Evolutionary conservation across 2,113 vertebrate species (phyloP).

Genomic region (Gopherus evgoodei): DNA sequence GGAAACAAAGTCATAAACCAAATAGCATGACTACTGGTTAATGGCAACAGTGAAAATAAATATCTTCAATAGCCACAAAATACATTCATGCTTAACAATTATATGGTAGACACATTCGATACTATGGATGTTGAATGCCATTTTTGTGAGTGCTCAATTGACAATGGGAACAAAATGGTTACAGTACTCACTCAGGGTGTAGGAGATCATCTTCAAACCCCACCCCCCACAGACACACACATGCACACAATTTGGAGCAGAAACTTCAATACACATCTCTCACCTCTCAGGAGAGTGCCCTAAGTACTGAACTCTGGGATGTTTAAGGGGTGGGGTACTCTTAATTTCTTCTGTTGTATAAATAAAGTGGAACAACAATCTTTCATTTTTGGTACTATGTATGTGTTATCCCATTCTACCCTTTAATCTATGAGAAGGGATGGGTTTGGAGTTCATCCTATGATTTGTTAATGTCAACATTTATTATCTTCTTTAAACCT

Average conservation of each 20-base stretch:
- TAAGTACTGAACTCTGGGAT: not conserved
- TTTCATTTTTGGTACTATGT: too few relatives aligned
- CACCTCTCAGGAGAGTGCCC: not conserved
- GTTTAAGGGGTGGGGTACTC: not conserved
- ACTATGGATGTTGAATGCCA: not conserved
- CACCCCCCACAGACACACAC: too few relatives aligned
- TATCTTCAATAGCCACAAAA: constrained; percentile 11
- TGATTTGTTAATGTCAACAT: too few relatives aligned
- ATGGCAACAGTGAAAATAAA: constrained; percentile 25
- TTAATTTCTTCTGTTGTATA: not conserved
- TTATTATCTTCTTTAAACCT: too few relatives aligned
- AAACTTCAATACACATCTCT: not conserved
- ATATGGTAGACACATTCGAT: not conserved
- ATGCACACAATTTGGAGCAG: not conserved
- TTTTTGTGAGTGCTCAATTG: not conserved
- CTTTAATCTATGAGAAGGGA: too few relatives aligned
- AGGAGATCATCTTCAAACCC: not conserved
- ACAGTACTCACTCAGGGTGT: not conserved
- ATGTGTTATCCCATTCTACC: too few relatives aligned
- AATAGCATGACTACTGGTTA: constrained; percentile 11
- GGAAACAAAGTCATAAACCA: not conserved
- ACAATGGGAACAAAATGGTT: not conserved
- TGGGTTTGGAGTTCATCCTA: too few relatives aligned
- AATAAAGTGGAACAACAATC: not conserved
- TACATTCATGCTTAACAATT: constrained; percentile 17